A percentile compares a stretch with the other conserved stretches of the same genome.
Evolutionary conservation across 2,113 vertebrate species (phyloP).

Genomic region (Notechis scutatus): DNA sequence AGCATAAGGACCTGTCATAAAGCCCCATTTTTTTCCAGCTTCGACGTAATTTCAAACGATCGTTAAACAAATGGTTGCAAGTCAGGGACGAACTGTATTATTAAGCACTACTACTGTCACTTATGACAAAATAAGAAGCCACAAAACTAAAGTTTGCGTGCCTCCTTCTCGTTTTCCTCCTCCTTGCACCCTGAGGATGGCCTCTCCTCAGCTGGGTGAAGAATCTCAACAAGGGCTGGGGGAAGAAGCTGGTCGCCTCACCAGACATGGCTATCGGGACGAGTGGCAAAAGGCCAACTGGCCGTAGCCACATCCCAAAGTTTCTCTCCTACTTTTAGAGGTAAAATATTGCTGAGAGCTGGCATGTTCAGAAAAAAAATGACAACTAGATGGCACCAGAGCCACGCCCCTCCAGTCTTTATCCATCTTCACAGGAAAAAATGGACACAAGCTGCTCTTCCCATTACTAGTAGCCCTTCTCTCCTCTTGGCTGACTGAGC

Average conservation of each 20-base stretch:
- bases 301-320: not conserved
- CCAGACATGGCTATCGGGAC: not conserved
- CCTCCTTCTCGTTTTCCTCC: not conserved
- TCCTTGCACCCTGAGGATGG: not conserved
- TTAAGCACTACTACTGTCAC: not conserved
- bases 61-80: not conserved
- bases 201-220: not conserved
- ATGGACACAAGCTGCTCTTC: not conserved
- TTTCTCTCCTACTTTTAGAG: conserved; percentile 4
- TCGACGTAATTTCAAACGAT: not conserved
- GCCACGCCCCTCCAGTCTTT: not conserved
- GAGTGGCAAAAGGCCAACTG: not conserved
- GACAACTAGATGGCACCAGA: not conserved
- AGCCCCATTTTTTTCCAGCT: not conserved
- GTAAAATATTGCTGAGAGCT: conserved; percentile 20
- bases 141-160: not conserved
- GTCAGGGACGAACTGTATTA: not conserved
- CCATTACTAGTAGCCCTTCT: not conserved
- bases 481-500: not conserved
- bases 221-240: not conserved
- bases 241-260: not conserved
- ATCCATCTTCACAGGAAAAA: not conserved
- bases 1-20: not conserved
- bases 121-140: not conserved
- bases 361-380: conserved; percentile 2